These are phyloP conservation scores for Nothoprocta perdicaria DNA, from an alignment of 2,113 vertebrate genomes.

Conservation along the genomic window DNA sequence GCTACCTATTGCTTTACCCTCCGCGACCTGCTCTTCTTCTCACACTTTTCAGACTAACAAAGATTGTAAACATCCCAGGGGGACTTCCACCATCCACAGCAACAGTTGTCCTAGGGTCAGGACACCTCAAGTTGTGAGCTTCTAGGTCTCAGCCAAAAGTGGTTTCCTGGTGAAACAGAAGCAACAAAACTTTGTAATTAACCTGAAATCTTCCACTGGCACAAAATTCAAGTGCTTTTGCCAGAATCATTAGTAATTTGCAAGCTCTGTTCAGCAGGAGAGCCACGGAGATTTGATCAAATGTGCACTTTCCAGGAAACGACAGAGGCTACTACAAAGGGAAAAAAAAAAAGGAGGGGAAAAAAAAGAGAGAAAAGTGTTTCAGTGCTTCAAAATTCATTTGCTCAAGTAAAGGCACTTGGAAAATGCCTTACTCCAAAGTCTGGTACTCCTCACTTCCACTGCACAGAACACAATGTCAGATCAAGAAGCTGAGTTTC, in stretches of 20 bases:
- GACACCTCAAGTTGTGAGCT: slow-evolving; percentile 42
- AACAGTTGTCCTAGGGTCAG: not conserved
- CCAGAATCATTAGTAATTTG: slow-evolving; percentile 79
- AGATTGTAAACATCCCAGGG: not conserved
- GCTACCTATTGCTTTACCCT: not conserved
- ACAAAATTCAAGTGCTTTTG: slow-evolving; percentile 70
- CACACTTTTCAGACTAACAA: not conserved
- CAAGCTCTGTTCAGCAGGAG: slow-evolving; percentile 69
- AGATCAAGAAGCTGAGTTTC: not conserved
- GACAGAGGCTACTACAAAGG: slow-evolving; percentile 52
- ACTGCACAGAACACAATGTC: not conserved
- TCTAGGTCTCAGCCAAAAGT: slow-evolving; percentile 60
- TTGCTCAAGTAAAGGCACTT: slow-evolving; percentile 32
- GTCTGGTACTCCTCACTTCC: not conserved
- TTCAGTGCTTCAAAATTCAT: slow-evolving; percentile 26
- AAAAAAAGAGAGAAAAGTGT: not conserved
- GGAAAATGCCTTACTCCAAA: not conserved
- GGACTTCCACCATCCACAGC: not conserved
- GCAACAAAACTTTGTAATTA: slow-evolving; percentile 74
- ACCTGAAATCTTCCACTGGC: slow-evolving; percentile 78
- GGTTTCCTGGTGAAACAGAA: slow-evolving; percentile 60
- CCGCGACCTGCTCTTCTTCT: not conserved
- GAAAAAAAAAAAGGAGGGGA: not conserved
- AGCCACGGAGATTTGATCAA: slow-evolving; percentile 70
- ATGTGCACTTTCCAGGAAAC: slow-evolving; percentile 77